Evolutionary conservation across 2,113 vertebrate species (phyloP).

Genomic region (Camelus dromedarius): DNA sequence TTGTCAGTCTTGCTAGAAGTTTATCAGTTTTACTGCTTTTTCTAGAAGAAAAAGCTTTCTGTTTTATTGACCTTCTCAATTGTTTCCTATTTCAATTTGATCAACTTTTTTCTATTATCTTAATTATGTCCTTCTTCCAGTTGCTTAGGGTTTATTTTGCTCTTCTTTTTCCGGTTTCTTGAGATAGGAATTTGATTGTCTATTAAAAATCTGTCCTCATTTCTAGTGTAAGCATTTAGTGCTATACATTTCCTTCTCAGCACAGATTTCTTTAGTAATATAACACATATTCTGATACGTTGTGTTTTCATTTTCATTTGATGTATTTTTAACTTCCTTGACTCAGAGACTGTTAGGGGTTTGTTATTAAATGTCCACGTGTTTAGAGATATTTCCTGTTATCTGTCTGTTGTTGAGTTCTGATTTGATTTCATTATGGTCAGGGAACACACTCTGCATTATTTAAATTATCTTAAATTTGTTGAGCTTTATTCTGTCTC

Average conservation of each 20-base stretch:
- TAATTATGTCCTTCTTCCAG: background rate
- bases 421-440: background rate
- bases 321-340: background rate
- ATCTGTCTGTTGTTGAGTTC: background rate
- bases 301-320: background rate
- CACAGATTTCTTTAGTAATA: background rate
- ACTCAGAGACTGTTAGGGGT: background rate
- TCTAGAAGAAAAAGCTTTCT: background rate
- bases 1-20: background rate
- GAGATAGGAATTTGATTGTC: background rate
- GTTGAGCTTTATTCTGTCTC: background rate
- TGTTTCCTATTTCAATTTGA: background rate
- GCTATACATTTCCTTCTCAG: background rate
- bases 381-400: background rate
- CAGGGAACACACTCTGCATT: background rate
- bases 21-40: background rate
- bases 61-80: background rate
- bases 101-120: background rate
- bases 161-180: background rate
- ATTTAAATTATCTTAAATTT: background rate
- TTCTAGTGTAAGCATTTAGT: background rate
- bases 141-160: background rate
- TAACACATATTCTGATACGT: background rate
- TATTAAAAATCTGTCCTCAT: background rate
- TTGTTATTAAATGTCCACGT: background rate